These are phyloP conservation scores for Linnaemya tessellans DNA, from an alignment of 2,888 invertebrate species.

Conservation along the genomic window DNA sequence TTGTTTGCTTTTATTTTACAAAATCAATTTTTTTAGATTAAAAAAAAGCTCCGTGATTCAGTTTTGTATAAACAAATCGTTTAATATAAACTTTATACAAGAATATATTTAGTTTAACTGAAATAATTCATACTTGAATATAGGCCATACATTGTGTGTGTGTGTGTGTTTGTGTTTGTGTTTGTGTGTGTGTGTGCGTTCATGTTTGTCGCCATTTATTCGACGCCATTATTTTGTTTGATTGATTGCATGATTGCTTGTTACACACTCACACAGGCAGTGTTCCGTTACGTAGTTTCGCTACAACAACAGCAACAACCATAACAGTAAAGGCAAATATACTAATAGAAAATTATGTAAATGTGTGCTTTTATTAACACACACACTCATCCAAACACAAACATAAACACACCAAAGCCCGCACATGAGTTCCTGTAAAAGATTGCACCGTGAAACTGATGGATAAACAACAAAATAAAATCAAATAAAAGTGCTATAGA, in stretches of 20 bases:
- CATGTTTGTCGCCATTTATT: slow-evolving; percentile 63
- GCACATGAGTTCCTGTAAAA: background rate
- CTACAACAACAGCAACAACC: background rate
- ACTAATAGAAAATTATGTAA: background rate
- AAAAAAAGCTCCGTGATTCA: background rate
- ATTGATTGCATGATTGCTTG: slow-evolving; percentile 65
- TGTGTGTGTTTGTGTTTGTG: background rate
- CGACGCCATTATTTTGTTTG: slow-evolving; percentile 68
- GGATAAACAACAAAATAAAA: background rate
- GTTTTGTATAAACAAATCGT: background rate
- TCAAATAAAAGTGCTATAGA: no score
- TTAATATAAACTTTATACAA: background rate
- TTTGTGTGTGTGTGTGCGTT: background rate
- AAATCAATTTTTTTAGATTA: background rate
- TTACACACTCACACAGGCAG: slow-evolving; percentile 27
- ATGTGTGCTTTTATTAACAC: slow-evolving; percentile 5
- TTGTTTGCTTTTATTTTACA: background rate
- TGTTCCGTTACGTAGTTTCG: background rate
- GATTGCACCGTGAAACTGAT: background rate
- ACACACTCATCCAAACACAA: background rate
- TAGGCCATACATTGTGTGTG: background rate
- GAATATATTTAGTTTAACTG: background rate
- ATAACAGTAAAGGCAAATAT: background rate
- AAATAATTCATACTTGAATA: background rate
- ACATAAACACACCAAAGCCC: background rate